These are phyloP conservation scores for Schizopygopsis malacanthus DNA, from an alignment of 2,797 vertebrate genomes.

Conservation along the genomic window DNA sequence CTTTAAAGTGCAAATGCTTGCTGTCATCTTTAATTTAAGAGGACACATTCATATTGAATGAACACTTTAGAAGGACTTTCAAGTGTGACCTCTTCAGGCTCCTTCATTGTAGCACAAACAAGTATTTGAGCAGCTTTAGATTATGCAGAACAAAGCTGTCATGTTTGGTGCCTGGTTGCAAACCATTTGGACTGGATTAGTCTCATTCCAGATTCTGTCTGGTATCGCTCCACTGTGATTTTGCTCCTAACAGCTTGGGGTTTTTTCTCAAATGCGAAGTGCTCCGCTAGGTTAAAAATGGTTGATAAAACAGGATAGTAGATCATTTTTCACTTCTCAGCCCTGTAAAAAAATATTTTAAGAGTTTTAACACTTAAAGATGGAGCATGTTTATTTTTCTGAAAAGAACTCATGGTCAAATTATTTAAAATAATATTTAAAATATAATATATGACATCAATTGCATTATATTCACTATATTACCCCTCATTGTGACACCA, in stretches of 20 bases:
- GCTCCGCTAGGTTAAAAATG: neutral
- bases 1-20: slow-evolving; percentile 25
- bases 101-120: neutral
- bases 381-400: neutral
- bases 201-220: slow-evolving; percentile 7
- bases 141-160: slow-evolving; percentile 17
- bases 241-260: neutral
- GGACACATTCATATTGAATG: slow-evolving; percentile 18
- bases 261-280: slow-evolving; percentile 7
- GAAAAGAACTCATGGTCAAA: neutral
- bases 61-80: neutral
- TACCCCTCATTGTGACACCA: neutral
- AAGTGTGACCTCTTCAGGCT: neutral
- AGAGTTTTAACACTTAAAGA: neutral
- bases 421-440: neutral
- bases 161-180: neutral
- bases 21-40: slow-evolving; percentile 30
- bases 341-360: neutral
- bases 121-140: slow-evolving; percentile 9
- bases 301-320: neutral
- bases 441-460: neutral
- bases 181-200: neutral
- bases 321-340: neutral
- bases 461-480: neutral
- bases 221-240: neutral